Base-by-base conservation (phyloP, 1,140 invertebrate genomes). In the Periplaneta americana region DNA sequence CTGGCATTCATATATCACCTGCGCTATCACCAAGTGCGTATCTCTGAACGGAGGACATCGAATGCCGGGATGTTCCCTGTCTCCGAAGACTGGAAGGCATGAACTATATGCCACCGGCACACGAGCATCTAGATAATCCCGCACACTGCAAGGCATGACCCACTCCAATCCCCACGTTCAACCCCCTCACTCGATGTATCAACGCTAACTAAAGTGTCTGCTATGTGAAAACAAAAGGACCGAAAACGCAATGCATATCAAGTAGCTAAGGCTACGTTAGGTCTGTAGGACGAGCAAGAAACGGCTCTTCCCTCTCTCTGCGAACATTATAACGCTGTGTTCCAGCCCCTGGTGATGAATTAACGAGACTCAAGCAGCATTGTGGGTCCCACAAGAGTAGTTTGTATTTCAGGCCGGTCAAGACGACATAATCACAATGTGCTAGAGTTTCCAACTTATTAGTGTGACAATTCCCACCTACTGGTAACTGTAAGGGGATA, bases 191-290 rank as follows among this genome's bases (percentile, higher is more conserved):
- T 28, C 75, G 8, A 77, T 33, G 75, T 77, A 77, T 77, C 75
- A 77, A 77, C 75, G 35, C 75, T 77, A 77, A 77, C 75, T 33
- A 77, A 77, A 77, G 75, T 33, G 75, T 77, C 75, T 33, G 32
- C 33, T 36, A 22, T 36, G 75, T 77, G 75, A 34, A 77, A 77
- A 77, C 75, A 77, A 33, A 77, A 13, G 75, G 75, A 13, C 75
- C 35, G 75, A 36, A 34, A 34, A 77, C 32, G 75, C 35, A 77
- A 77, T 77, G 75, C 75, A 77, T 77, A 77, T 34, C 32, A 77
- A 77, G 75, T 77, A 36, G 75, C 75, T 34, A 22, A n/a, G 75
- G 75, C 35, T n/a, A 31, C 57, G 57, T 66, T 17, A 28, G 15
- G 57, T 17, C 57, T 17, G n/a, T n/a, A 66, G 48, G 48, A n/a